Percentiles rank a stretch among this genome's conserved stretches.
Evolutionary conservation across 2,888 invertebrate genomes (phyloP).

Genomic region (Drosophila sordidapex): DNA sequence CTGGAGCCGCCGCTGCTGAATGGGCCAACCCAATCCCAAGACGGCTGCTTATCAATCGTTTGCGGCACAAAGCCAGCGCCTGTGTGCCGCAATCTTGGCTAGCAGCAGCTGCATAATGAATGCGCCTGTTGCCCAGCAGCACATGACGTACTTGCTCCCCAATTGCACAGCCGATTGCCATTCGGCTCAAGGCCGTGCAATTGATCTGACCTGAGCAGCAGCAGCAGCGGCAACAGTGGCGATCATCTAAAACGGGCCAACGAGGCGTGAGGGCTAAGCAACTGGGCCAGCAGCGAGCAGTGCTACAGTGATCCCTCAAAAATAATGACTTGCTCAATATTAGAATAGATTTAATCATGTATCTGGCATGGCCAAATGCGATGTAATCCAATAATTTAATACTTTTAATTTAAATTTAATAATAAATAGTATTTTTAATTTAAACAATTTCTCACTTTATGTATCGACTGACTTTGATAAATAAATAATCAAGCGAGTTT

Average conservation of each 20-base stretch:
- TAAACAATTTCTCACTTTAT: neutral
- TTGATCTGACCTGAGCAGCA: constrained; percentile 16
- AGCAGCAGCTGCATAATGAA: constrained; percentile 24
- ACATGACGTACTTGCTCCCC: constrained; percentile 45
- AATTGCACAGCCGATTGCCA: constrained; percentile 44
- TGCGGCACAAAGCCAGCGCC: constrained; percentile 39
- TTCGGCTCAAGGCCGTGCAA: constrained; percentile 52
- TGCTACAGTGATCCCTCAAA: neutral
- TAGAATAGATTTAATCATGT: neutral
- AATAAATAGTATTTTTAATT: neutral
- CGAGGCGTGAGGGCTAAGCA: constrained; percentile 46
- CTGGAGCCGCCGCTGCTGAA: constrained; percentile 48
- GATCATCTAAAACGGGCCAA: constrained; percentile 26
- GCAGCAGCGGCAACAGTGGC: constrained; percentile 6
- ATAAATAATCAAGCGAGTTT: neutral
- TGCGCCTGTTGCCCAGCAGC: constrained; percentile 25
- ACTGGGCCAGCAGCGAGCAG: neutral
- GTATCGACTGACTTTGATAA: neutral
- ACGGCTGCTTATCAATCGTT: constrained; percentile 67
- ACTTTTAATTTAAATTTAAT: neutral
- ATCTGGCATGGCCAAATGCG: neutral
- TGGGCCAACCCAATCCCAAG: constrained; percentile 33
- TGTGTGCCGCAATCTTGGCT: constrained; percentile 44
- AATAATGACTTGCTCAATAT: neutral
- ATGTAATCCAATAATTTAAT: neutral